phyloP scores from a whole-genome alignment of 2,888 invertebrate genomes.

The Rhagonycha fulva region DNA sequence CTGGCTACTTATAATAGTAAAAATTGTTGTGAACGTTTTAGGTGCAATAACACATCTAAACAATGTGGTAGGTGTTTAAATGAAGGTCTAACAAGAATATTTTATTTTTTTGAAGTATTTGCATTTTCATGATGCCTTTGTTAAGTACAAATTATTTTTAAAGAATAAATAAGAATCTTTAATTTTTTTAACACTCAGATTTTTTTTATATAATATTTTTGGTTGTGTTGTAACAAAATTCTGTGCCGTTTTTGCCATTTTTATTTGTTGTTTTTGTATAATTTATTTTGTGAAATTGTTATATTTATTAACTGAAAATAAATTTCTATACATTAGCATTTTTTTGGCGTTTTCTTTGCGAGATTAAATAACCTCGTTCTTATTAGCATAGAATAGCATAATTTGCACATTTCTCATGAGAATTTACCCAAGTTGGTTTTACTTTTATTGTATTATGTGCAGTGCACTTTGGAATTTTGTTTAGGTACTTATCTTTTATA shows the following conservation, averaged over 20 bases:
- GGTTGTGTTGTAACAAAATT: neutral
- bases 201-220: neutral
- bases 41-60: neutral
- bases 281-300: neutral
- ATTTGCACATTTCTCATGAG: neutral
- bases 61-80: neutral
- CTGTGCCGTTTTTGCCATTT: conserved; percentile 11
- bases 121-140: neutral
- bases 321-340: neutral
- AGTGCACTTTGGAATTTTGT: neutral
- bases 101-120: neutral
- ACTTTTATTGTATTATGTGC: neutral
- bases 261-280: neutral
- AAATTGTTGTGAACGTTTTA: neutral
- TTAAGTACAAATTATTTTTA: conserved; percentile 14
- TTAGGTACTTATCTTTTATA: neutral
- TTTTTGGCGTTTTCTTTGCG: neutral
- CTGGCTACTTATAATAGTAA: neutral
- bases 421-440: neutral
- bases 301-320: neutral
- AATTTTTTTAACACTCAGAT: neutral
- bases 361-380: neutral
- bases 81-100: neutral
- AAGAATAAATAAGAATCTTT: neutral
- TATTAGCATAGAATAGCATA: neutral